Conservation (phyloP, 2,113 vertebrate genomes). For the Onychostruthus taczanowskii region DNA sequence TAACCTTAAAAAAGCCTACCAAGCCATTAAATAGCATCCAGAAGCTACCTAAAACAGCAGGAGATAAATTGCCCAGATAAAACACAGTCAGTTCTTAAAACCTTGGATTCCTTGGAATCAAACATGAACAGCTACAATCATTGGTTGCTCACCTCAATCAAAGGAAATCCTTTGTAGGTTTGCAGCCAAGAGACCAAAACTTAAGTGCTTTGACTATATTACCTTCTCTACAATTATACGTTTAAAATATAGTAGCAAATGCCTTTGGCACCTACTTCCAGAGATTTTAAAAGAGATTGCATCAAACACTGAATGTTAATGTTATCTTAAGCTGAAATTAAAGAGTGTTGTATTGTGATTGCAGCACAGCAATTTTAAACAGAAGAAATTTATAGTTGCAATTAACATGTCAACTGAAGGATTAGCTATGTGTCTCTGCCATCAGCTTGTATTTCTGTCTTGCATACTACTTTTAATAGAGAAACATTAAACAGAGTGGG, state of each 20-base stretch:
- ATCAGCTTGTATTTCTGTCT: not conserved
- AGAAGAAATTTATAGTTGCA: slow-evolving; percentile 20
- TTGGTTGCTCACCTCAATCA: not conserved
- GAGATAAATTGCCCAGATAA: not conserved
- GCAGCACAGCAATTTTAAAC: not conserved
- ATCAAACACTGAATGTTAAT: not conserved
- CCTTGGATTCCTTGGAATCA: not conserved
- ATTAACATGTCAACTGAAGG: slow-evolving; percentile 17
- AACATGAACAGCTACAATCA: not conserved
- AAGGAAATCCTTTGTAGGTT: not conserved
- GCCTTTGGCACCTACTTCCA: not conserved
- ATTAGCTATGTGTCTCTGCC: not conserved
- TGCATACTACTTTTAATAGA: not conserved
- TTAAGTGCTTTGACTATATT: not conserved
- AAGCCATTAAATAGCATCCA: not conserved
- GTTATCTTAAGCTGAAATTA: slow-evolving; percentile 8
- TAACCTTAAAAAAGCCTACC: not conserved
- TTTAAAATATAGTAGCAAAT: not conserved
- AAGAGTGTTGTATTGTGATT: not conserved
- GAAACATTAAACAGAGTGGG: not conserved
- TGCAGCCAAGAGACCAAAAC: not conserved
- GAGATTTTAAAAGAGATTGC: slow-evolving; percentile 2
- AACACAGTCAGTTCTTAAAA: not conserved
- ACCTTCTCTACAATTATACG: not conserved
- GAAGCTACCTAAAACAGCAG: not conserved